Percentiles rank a stretch among this genome's conserved stretches.
Evolutionary conservation across 2,888 invertebrate genomes (phyloP).

Genomic region (Himalopsyche kuldschensis): DNA sequence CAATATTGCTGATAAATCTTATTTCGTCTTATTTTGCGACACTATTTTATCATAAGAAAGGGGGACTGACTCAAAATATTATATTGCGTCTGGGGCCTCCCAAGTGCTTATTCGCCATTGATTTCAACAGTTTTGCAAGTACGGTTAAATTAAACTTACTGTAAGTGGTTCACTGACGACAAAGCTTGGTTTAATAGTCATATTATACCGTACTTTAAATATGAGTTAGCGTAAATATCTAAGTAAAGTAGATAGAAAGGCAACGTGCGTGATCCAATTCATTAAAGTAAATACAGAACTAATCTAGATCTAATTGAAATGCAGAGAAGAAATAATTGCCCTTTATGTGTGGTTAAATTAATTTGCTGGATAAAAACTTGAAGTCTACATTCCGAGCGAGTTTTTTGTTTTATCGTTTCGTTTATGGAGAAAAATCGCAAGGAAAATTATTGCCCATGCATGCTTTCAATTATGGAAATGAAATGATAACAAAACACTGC

Average conservation of each 20-base stretch:
- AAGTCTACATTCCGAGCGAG: neutral
- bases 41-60: too few relatives aligned
- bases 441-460: neutral
- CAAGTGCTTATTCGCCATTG: too few relatives aligned
- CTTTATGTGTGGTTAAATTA: constrained; percentile 30
- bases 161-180: too few relatives aligned
- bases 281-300: constrained; percentile 24
- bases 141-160: too few relatives aligned
- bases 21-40: too few relatives aligned
- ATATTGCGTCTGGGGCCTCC: too few relatives aligned
- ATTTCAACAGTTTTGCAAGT: too few relatives aligned
- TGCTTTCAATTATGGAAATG: too few relatives aligned
- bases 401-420: neutral
- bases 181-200: too few relatives aligned
- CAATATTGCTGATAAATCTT: too few relatives aligned
- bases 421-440: neutral
- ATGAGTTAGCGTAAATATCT: neutral
- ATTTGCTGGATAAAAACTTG: constrained; percentile 24
- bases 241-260: neutral
- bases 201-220: neutral
- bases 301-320: constrained; percentile 32
- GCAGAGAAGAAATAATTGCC: constrained; percentile 26
- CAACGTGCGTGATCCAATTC: constrained; percentile 23
- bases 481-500: too few relatives aligned
- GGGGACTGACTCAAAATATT: too few relatives aligned